phyloP scores from a whole-genome alignment of 2,888 invertebrate species.

The Ceriagrion tenellum region DNA sequence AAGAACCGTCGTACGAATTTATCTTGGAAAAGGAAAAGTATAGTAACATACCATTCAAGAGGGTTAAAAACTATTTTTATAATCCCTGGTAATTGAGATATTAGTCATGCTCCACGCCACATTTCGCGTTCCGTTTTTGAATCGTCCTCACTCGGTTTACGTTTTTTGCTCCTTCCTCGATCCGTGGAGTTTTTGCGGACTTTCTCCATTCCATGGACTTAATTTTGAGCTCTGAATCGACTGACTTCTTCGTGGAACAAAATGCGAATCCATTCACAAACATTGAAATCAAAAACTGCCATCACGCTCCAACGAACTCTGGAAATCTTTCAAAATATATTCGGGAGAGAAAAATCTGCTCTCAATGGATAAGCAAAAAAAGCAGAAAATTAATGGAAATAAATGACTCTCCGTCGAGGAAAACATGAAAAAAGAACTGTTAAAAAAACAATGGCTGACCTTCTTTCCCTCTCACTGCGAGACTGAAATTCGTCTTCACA shows the following conservation, averaged over 20 bases:
- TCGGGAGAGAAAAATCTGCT: neutral
- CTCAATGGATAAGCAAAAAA: neutral
- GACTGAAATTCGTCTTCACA: neutral
- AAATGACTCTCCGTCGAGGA: neutral
- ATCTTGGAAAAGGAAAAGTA: too few species aligned
- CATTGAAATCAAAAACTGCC: neutral
- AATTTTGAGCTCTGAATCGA: neutral
- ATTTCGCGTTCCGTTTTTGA: neutral
- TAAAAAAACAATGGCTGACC: neutral
- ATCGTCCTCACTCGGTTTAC: neutral
- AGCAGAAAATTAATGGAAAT: neutral
- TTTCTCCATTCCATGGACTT: neutral
- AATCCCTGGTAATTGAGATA: neutral
- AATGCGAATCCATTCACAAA: neutral
- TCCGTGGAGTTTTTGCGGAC: neutral
- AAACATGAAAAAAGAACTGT: neutral
- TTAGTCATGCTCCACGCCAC: neutral
- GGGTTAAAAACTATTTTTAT: neutral
- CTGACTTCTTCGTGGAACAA: neutral
- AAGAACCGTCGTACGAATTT: neutral
- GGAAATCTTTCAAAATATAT: neutral
- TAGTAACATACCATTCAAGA: too few species aligned
- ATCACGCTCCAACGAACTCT: neutral
- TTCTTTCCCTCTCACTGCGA: neutral
- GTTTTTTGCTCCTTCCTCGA: neutral